Conservation (phyloP, 2,797 vertebrate species). For the Tarsius wallacei region DNA sequence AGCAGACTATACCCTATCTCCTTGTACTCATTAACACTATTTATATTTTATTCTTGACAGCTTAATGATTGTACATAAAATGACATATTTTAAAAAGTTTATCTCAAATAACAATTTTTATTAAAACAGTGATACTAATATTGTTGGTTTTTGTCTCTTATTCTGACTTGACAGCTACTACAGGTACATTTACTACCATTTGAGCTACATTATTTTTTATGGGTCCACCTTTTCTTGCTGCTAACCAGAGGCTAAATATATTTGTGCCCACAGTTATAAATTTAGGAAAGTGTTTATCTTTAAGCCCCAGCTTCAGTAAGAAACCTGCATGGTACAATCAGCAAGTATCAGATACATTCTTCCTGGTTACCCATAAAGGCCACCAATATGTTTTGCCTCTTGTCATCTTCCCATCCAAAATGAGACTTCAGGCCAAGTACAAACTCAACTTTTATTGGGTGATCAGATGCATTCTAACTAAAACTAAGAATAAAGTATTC, state of each 20-base stretch:
- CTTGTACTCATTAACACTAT: constrained; percentile 40
- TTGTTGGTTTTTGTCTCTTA: constrained; percentile 8
- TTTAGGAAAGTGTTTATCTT: constrained; percentile 41
- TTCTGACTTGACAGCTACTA: background rate
- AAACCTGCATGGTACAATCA: background rate
- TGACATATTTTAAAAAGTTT: constrained; percentile 26
- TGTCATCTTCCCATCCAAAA: background rate
- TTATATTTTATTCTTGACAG: constrained; percentile 59
- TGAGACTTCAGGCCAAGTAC: constrained; percentile 1
- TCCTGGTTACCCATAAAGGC: background rate
- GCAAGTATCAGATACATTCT: background rate
- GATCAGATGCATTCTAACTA: background rate
- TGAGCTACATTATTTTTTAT: background rate
- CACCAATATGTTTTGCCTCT: background rate
- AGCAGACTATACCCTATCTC: background rate
- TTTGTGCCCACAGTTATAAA: background rate
- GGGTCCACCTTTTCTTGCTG: background rate
- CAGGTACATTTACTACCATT: background rate
- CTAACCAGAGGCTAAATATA: background rate
- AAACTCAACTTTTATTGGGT: background rate
- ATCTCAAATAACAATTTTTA: constrained; percentile 25
- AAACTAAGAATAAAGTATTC: constrained; percentile 30
- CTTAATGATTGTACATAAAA: constrained; percentile 26
- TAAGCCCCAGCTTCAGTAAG: background rate
- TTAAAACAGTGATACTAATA: background rate